Evolutionary conservation across 2,797 vertebrate species (phyloP).

Genomic region (Rhodeus uyekii): DNA sequence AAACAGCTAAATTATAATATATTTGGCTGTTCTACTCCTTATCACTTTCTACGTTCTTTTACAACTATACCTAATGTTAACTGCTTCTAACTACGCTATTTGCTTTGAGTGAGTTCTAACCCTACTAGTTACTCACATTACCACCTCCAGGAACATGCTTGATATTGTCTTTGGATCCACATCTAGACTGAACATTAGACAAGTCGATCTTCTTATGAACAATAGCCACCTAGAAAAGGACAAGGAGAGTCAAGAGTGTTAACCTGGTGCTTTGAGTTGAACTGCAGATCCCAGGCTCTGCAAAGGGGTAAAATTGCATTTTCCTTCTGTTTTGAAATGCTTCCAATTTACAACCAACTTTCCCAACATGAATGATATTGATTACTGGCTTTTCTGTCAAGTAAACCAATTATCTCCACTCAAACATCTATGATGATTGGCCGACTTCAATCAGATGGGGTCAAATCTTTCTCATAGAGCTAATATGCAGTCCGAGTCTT

Average conservation of each 20-base stretch:
- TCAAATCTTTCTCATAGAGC: not conserved
- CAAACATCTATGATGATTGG: not conserved
- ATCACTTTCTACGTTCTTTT: not conserved
- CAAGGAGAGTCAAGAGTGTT: slow-evolving; percentile 48
- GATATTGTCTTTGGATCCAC: slow-evolving; percentile 87
- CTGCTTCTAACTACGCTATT: not conserved
- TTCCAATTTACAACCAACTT: not conserved
- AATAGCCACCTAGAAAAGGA: slow-evolving; percentile 44
- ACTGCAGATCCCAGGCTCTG: slow-evolving; percentile 25
- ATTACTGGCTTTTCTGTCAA: not conserved
- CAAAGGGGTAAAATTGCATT: not conserved
- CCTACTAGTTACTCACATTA: slow-evolving; percentile 78
- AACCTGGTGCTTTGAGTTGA: slow-evolving; percentile 7
- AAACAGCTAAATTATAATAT: not conserved
- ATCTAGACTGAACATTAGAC: slow-evolving; percentile 59
- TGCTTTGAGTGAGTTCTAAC: slow-evolving; percentile 1
- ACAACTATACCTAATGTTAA: not conserved
- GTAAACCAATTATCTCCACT: not conserved
- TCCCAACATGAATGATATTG: not conserved
- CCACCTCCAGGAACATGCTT: slow-evolving; percentile 83
- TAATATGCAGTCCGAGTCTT: not conserved
- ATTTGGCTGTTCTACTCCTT: not conserved
- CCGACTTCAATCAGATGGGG: not conserved
- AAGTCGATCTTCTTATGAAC: slow-evolving; percentile 46
- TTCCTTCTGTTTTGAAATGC: not conserved